phyloP scores from a whole-genome alignment of 30 jellyfish, hydroid and myxozoan species.

The Pelagia noctiluca region DNA sequence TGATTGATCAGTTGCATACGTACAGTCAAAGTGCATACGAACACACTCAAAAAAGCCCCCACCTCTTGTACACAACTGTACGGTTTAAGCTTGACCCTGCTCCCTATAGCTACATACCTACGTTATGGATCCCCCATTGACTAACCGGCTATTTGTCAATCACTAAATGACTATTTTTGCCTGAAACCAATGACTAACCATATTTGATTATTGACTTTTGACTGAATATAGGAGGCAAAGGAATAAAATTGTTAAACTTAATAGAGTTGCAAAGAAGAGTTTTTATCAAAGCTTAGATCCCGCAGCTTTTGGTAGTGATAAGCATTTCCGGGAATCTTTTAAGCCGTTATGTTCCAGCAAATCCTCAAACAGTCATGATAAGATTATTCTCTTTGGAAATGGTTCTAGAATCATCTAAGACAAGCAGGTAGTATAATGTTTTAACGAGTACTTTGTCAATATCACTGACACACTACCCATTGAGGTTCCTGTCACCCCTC shows the following conservation, averaged over 20 bases:
- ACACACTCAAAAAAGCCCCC: no score
- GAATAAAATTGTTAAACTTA: conserved; percentile 6
- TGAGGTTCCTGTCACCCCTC: conserved; percentile 1
- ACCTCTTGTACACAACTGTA: no score
- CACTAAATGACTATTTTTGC: no score
- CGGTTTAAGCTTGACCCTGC: no score
- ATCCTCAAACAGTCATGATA: neutral
- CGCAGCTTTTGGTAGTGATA: neutral
- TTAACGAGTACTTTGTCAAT: conserved; percentile 30
- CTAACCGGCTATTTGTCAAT: no score
- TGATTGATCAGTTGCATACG: no score
- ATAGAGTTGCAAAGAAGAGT: neutral
- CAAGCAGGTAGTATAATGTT: conserved; percentile 10
- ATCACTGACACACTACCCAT: conserved; percentile 30
- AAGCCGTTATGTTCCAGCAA: conserved; percentile 9
- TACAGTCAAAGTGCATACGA: no score
- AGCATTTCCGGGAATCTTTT: conserved; percentile 26
- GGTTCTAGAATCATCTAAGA: neutral
- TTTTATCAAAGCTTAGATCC: neutral
- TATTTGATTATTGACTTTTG: no score
- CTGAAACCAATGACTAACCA: no score
- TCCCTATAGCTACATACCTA: no score
- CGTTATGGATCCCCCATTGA: no score
- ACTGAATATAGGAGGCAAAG: conserved; percentile 16
- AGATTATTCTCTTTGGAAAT: neutral